Conservation (phyloP, 2,797 vertebrate genomes). For the Phalanger gymnotis region DNA sequence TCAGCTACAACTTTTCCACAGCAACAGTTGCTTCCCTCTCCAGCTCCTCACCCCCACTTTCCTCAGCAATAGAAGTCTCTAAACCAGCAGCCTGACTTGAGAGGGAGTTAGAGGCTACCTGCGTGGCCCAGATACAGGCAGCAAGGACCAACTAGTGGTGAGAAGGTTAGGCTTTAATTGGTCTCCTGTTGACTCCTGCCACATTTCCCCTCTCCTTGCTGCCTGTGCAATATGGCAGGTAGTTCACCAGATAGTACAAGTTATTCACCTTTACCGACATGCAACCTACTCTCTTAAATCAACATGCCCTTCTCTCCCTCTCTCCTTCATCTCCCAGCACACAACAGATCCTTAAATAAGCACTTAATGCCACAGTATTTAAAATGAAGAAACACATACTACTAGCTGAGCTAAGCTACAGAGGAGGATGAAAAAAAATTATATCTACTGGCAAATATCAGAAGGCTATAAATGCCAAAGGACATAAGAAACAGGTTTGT, state of each 20-base stretch:
- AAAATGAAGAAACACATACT: constrained; percentile 42
- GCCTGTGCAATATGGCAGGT: not conserved
- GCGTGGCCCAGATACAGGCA: not conserved
- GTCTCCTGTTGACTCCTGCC: constrained; percentile 47
- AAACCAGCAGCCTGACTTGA: not conserved
- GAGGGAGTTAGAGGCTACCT: constrained; percentile 15
- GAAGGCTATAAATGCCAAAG: constrained; percentile 32
- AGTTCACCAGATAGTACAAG: constrained; percentile 26
- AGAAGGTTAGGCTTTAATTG: constrained; percentile 55
- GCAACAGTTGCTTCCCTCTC: not conserved
- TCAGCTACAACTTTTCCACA: constrained; percentile 22
- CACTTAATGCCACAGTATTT: constrained; percentile 62
- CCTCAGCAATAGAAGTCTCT: constrained; percentile 51
- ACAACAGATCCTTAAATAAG: constrained; percentile 61
- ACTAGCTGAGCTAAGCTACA: constrained; percentile 49
- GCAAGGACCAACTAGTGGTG: accelerated
- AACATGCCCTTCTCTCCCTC: constrained; percentile 47
- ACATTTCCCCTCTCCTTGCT: not conserved
- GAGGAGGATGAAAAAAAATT: not conserved
- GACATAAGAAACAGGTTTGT: constrained; percentile 18
- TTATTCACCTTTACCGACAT: constrained; percentile 51
- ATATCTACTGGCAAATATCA: constrained; percentile 21
- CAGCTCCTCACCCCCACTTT: not conserved
- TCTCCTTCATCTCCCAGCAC: not conserved
- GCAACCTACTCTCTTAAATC: constrained; percentile 37